Percentiles rank a stretch among this genome's conserved stretches.
phyloP scores from a whole-genome alignment of 1,140 invertebrate genomes.

The Diabrotica undecimpunctata region DNA sequence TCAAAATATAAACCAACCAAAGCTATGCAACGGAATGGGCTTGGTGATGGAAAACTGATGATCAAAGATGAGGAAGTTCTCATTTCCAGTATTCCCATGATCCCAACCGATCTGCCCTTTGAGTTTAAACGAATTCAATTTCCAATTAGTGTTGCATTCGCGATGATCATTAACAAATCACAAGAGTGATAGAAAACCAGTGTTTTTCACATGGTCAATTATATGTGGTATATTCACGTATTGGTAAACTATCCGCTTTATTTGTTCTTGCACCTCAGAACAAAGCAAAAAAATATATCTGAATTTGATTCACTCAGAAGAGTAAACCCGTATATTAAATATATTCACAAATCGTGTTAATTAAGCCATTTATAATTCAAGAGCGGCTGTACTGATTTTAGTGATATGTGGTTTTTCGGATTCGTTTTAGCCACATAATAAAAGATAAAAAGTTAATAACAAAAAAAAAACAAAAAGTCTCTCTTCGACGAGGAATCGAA shows the following conservation, averaged over 20 bases:
- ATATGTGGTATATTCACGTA: not conserved
- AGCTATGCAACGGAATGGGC: not conserved
- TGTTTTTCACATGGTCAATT: conserved; percentile 7
- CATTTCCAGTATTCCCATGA: not conserved
- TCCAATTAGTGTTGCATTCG: not conserved
- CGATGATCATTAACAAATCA: not conserved
- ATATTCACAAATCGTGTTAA: no score
- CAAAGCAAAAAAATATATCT: not conserved
- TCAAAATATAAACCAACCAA: not conserved
- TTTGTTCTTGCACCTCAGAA: conserved; percentile 3
- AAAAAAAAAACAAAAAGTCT: no score
- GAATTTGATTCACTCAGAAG: no score
- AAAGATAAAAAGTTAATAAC: no score
- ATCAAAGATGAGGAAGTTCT: no score
- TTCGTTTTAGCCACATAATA: no score
- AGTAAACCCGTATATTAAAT: no score
- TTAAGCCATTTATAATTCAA: no score
- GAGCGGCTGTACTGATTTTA: no score
- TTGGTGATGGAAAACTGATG: not conserved
- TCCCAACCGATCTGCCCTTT: not conserved
- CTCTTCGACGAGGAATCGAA: no score
- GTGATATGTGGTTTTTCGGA: no score
- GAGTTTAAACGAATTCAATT: not conserved
- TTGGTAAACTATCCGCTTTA: conserved; percentile 1
- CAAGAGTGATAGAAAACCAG: not conserved